These are phyloP conservation scores for Pherbina coryleti DNA, from an alignment of 2,888 invertebrate species.

Conservation along the genomic window DNA sequence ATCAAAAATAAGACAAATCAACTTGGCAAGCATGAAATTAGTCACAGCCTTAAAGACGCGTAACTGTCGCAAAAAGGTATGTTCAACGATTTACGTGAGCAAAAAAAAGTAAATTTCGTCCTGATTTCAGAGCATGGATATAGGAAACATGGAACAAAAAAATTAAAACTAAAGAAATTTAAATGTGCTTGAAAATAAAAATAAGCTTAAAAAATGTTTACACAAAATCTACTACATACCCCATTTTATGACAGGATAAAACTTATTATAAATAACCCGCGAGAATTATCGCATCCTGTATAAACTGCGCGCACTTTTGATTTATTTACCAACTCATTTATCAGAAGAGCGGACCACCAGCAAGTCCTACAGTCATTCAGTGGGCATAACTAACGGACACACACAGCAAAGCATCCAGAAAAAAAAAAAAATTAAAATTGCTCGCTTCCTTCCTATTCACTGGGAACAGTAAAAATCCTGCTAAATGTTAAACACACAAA, in stretches of 20 bases:
- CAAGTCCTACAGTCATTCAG: not conserved
- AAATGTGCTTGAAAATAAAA: not conserved
- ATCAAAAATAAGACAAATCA: no score
- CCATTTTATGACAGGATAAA: slow-evolving; percentile 27
- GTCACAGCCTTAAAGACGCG: no score
- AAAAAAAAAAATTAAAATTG: slow-evolving; percentile 13
- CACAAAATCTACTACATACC: not conserved
- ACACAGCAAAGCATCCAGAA: not conserved
- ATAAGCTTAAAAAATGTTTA: not conserved
- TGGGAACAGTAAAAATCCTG: slow-evolving; percentile 8
- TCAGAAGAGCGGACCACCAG: slow-evolving; percentile 39
- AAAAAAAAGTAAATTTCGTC: no score
- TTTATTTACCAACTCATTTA: slow-evolving; percentile 58
- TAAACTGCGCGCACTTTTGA: slow-evolving; percentile 54
- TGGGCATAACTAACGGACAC: not conserved
- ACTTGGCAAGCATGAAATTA: no score
- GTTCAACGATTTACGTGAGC: no score
- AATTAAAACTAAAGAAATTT: no score
- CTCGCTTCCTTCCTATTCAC: slow-evolving; percentile 8
- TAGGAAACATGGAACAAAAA: no score
- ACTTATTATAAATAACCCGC: slow-evolving; percentile 54
- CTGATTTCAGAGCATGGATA: no score
- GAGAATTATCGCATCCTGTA: slow-evolving; percentile 57
- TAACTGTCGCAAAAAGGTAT: no score
- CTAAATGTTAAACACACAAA: slow-evolving; percentile 22